phyloP scores from a whole-genome alignment of 2,888 invertebrate species.

The Acleris holmiana region DNA sequence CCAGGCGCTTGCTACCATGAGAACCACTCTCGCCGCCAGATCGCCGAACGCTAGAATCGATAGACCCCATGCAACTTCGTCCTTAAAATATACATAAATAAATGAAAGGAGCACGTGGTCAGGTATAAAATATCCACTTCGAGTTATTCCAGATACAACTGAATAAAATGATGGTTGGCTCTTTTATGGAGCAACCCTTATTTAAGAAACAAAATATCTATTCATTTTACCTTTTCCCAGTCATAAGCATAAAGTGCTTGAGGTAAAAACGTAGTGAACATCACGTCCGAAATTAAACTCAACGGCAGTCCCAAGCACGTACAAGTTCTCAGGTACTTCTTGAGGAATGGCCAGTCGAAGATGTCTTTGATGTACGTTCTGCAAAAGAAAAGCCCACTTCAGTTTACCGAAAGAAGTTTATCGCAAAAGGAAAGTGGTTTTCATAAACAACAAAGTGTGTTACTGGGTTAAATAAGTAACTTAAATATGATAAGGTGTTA shows the following conservation, averaged over 20 bases:
- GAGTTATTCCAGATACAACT: no score
- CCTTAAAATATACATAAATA: no score
- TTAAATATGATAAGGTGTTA: no score
- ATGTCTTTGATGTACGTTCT: slow-evolving; percentile 39
- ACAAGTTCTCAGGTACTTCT: slow-evolving; percentile 76
- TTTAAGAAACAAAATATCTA: background rate
- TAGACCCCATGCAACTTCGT: no score
- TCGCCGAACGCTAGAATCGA: slow-evolving; percentile 65
- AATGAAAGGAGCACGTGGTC: no score
- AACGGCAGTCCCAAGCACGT: slow-evolving; percentile 82
- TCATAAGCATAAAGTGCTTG: slow-evolving; percentile 70
- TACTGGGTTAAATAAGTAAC: no score
- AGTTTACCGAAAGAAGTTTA: background rate
- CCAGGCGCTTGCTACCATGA: slow-evolving; percentile 76
- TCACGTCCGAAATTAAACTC: slow-evolving; percentile 73
- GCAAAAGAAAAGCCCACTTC: background rate
- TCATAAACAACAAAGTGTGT: no score
- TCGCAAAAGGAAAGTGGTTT: no score
- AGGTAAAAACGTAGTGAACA: slow-evolving; percentile 76
- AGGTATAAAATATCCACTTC: no score
- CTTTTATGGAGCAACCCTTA: slow-evolving; percentile 32
- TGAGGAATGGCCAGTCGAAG: slow-evolving; percentile 79
- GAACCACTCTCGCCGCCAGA: slow-evolving; percentile 79
- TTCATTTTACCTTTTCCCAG: slow-evolving; percentile 52
- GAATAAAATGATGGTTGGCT: no score